These are phyloP conservation scores for Australoheros facetus DNA, from an alignment of 2,797 vertebrate genomes.

Conservation along the genomic window DNA sequence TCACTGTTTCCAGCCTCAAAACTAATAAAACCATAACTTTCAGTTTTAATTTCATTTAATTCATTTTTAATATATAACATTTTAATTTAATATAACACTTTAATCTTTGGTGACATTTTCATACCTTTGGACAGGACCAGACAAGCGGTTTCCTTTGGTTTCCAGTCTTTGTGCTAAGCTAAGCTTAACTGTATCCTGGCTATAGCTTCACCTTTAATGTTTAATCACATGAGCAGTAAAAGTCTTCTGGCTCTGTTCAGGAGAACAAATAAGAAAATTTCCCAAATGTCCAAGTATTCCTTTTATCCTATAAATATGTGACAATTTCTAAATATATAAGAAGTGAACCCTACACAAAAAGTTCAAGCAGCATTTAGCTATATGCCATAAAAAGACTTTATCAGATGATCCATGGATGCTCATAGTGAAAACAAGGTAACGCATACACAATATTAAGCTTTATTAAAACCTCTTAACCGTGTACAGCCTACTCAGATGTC, in stretches of 20 bases:
- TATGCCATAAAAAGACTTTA: constrained; percentile 31
- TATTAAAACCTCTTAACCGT: neutral
- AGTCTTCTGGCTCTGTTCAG: neutral
- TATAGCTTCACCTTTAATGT: neutral
- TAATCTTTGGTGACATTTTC: neutral
- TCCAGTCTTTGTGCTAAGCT: neutral
- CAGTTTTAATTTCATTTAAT: neutral
- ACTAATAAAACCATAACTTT: neutral
- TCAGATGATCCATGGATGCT: constrained; percentile 70
- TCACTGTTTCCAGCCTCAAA: neutral
- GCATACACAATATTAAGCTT: neutral
- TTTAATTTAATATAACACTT: neutral
- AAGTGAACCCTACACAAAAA: constrained; percentile 6
- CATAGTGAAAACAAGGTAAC: neutral
- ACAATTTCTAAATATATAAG: constrained; percentile 20
- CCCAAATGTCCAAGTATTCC: constrained; percentile 38
- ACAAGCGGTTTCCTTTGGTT: neutral
- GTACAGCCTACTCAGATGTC: neutral
- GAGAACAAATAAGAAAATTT: constrained; percentile 14
- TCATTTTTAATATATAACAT: neutral
- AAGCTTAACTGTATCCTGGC: neutral
- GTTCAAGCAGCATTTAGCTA: constrained; percentile 36
- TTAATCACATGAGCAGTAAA: neutral
- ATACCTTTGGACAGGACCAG: neutral
- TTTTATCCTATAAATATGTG: constrained; percentile 19